Base-by-base conservation (phyloP, 2,113 vertebrate genomes). In the Opisthocomus hoazin region DNA sequence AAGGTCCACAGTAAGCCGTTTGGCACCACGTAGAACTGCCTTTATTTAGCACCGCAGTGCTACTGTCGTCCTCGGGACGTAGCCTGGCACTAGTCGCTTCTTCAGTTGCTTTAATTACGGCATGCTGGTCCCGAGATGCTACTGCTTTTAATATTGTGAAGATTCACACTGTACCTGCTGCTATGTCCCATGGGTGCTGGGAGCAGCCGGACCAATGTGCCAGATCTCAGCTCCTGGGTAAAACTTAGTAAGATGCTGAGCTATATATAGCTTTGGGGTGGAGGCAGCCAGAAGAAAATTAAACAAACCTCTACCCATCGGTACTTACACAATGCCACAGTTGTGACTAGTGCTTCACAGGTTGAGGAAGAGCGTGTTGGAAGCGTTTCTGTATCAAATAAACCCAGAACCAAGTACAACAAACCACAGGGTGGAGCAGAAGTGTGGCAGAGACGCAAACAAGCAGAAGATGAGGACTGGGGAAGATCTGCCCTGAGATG, bases 191-290 rank as follows among this genome's bases (percentile, higher is more conserved):
- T 10, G 65, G 29, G 10, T 48, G 36, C 58, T 68, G 48, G 58
- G 46, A 79, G 84, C 56, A 63, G 61, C 92, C 69, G 80, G 41
- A 41, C 34, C 20, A 9, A 3, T 18, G 30, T 48, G 34, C 58
- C 77, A 81, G 53, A 77, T 5, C 54, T 57, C 68, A 65, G 34
- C 50, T 89, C 22, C 37, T 48, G 51, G 1, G n/a, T 78, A 12
- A 43, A 65, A n/a, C 34, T 53, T 5, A 14, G 15, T 4, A 10
- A 56, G 34, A 51, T 15, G 6, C 36, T 39, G 87, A 77, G 39
- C 26, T 64, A 2, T 1, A 46, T 64, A 2, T 1, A 46, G 26
- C 37, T 92, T 32, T 2, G 1, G 30, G 17, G 12, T 24, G 46
- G 15, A 32, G 22, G 37, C 71, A 94, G 34, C 15, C 53, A 53